Conservation (phyloP, 1,140 invertebrate genomes). For the Physella acuta region DNA sequence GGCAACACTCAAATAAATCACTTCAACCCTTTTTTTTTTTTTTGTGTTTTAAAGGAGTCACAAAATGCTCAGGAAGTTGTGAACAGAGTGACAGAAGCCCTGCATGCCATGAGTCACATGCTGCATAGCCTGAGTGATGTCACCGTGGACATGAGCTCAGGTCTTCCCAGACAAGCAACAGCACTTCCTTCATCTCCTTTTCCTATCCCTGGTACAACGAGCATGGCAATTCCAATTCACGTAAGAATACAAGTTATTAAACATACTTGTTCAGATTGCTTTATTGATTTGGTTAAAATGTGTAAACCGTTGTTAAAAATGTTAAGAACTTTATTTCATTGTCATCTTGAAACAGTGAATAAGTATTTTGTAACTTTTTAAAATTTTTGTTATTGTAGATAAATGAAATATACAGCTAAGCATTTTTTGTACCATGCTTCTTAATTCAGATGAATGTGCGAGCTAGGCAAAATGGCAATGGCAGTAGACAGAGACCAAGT, state of each 20-base stretch:
- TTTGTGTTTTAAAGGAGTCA: constrained; percentile 28
- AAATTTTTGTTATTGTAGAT: no score
- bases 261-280: background rate
- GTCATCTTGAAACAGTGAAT: background rate
- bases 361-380: no score
- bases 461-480: background rate
- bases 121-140: constrained; percentile 86
- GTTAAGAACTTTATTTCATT: background rate
- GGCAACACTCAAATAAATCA: no score
- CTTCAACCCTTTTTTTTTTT: background rate
- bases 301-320: no score
- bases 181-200: constrained; percentile 8
- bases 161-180: constrained; percentile 67
- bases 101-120: constrained; percentile 83
- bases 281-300: no score
- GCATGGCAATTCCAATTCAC: constrained; percentile 22
- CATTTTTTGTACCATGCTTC: no score
- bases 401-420: no score
- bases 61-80: constrained; percentile 66
- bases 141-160: constrained; percentile 70
- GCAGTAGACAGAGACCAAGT: background rate
- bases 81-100: constrained; percentile 73
- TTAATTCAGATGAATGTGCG: constrained; percentile 18
- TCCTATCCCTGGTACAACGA: background rate
- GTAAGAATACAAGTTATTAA: background rate